Conservation (phyloP, 2,797 vertebrate genomes). For the Falco biarmicus region DNA sequence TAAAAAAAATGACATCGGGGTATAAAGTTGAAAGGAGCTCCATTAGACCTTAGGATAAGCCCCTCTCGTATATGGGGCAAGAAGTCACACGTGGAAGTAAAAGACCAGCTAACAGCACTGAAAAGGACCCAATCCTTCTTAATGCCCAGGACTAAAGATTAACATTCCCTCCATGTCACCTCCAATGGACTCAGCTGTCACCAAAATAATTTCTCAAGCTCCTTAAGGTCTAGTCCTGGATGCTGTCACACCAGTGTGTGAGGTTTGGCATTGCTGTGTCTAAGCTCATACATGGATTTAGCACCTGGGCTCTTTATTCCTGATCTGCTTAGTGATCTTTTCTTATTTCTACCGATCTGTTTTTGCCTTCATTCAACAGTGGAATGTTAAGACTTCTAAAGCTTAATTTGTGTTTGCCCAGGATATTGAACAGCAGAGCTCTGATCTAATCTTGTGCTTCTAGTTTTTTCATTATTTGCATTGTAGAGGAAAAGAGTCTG, state of each 20-base stretch:
- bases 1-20: fast-evolving
- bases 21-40: not conserved
- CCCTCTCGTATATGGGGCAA: fast-evolving
- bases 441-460: not conserved
- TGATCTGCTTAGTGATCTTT: not conserved
- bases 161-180: not conserved
- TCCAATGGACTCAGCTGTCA: not conserved
- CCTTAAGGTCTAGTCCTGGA: not conserved
- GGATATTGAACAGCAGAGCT: not conserved
- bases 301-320: not conserved
- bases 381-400: not conserved
- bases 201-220: not conserved
- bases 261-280: not conserved
- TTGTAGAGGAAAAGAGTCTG: not conserved
- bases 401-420: not conserved
- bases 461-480: not conserved
- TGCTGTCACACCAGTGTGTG: not conserved
- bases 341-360: not conserved
- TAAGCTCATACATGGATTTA: not conserved
- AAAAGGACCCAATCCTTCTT: not conserved
- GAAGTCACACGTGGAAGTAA: not conserved
- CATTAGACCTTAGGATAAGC: not conserved
- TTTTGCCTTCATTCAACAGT: not conserved
- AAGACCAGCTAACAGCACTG: not conserved
- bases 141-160: not conserved